A percentile compares a stretch with the other conserved stretches of the same genome.
Conservation (phyloP, 2,797 vertebrate species). For the Melanotaenia parkinsoni region DNA sequence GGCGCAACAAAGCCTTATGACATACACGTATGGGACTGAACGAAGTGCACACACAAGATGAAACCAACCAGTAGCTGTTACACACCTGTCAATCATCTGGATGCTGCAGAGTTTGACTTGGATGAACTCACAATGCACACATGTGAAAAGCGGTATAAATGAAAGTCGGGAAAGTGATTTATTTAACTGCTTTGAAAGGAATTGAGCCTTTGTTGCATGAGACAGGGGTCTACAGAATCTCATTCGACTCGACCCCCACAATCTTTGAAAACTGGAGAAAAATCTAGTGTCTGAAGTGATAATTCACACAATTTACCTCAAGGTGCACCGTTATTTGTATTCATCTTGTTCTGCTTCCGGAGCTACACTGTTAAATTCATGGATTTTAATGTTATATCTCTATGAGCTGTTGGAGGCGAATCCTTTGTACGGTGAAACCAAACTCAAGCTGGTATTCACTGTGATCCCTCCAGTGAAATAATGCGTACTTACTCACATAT, state of each 20-base stretch:
- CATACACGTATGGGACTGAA: conserved; percentile 2
- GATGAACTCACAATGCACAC: conserved; percentile 20
- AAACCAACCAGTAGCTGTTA: conserved; percentile 23
- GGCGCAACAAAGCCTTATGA: conserved; percentile 62
- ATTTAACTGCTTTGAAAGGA: conserved; percentile 22
- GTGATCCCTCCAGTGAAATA: conserved; percentile 45
- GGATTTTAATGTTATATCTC: conserved; percentile 21
- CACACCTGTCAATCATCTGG: conserved; percentile 37
- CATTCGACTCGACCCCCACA: conserved; percentile 15
- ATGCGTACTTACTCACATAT: conserved; percentile 15
- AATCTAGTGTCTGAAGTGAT: conserved; percentile 17
- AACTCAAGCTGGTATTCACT: conserved; percentile 24
- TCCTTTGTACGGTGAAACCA: conserved; percentile 14
- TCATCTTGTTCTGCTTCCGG: conserved; percentile 10
- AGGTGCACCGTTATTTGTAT: conserved; percentile 18
- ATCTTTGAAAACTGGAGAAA: conserved; percentile 14
- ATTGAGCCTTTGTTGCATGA: conserved; percentile 21
- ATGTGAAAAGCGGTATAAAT: conserved; percentile 24
- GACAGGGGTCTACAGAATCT: conserved; percentile 12
- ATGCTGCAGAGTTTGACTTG: conserved; percentile 34
- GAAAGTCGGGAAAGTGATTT: conserved; percentile 38
- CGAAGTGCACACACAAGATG: conserved; percentile 17
- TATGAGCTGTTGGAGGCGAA: conserved; percentile 10
- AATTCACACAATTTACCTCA: conserved; percentile 24
- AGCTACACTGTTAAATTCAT: conserved; percentile 2